phyloP scores from a whole-genome alignment of 2,113 vertebrate species.

The Esox niger region DNA sequence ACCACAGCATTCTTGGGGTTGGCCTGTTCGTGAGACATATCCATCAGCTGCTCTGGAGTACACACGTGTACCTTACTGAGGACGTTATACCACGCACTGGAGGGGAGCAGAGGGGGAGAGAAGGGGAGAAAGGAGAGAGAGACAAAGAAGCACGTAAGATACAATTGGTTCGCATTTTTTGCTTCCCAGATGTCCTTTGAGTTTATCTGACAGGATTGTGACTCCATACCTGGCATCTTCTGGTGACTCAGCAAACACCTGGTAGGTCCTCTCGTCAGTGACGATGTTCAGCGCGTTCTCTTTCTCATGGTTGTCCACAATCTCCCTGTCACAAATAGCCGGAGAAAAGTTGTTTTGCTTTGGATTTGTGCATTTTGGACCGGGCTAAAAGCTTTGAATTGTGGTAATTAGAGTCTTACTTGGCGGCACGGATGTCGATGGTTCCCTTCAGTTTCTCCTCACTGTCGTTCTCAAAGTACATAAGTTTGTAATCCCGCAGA shows the following conservation, averaged over 20 bases:
- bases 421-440: conserved; percentile 85
- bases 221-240: conserved; percentile 84
- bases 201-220: neutral
- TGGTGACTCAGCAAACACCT: conserved; percentile 89
- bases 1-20: conserved; percentile 95
- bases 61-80: conserved; percentile 85
- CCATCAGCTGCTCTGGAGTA: conserved; percentile 84
- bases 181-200: no score
- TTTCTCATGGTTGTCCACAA: conserved; percentile 91
- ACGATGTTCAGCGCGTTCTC: conserved; percentile 91
- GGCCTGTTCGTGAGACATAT: conserved; percentile 92
- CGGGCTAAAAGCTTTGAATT: neutral
- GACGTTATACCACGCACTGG: conserved; percentile 87
- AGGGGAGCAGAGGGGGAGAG: conserved; percentile 10
- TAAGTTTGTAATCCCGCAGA: conserved; percentile 84
- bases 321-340: conserved; percentile 72
- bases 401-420: conserved; percentile 61
- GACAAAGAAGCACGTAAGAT: neutral
- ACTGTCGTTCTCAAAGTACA: conserved; percentile 91
- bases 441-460: conserved; percentile 92
- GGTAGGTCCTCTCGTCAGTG: conserved; percentile 87
- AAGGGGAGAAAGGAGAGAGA: no score
- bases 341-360: neutral
- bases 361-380: no score
- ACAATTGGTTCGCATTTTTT: no score